These are phyloP conservation scores for Rattus rattus DNA, from an alignment of 2,113 vertebrate species.

Conservation along the genomic window DNA sequence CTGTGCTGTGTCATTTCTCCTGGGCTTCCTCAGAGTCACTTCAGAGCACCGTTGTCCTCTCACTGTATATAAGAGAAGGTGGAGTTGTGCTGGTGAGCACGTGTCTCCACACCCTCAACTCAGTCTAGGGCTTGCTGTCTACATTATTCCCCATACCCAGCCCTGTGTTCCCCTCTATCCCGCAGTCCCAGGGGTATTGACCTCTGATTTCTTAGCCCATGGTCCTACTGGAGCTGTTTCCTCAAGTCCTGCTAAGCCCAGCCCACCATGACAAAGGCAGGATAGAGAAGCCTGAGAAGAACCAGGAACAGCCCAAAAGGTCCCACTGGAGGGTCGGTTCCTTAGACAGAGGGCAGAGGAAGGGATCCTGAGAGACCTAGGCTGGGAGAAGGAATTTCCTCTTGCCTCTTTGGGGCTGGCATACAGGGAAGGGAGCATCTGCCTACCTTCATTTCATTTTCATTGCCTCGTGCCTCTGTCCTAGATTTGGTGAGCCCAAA, in stretches of 20 bases:
- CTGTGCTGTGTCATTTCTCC: not conserved
- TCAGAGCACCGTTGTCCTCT: not conserved
- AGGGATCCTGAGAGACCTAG: too few species aligned
- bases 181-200: not conserved
- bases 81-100: not conserved
- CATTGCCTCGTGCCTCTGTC: constrained; percentile 30
- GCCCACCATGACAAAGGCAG: too few species aligned
- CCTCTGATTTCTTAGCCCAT: not conserved
- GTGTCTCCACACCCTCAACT: accelerated
- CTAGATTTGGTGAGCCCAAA: constrained; percentile 85
- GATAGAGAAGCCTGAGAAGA: not conserved
- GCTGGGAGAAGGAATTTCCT: not conserved
- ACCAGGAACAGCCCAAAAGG: not conserved
- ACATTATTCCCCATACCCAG: not conserved
- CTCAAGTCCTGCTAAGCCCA: not conserved
- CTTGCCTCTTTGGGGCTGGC: not conserved
- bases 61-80: not conserved
- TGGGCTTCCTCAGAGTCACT: not conserved
- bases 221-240: not conserved
- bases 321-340: accelerated
- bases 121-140: not conserved
- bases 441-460: not conserved
- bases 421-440: too few species aligned
- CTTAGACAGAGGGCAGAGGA: not conserved
- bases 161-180: too few species aligned